Conservation (phyloP, 2,113 vertebrate genomes). For the Porphyrio hochstetteri region DNA sequence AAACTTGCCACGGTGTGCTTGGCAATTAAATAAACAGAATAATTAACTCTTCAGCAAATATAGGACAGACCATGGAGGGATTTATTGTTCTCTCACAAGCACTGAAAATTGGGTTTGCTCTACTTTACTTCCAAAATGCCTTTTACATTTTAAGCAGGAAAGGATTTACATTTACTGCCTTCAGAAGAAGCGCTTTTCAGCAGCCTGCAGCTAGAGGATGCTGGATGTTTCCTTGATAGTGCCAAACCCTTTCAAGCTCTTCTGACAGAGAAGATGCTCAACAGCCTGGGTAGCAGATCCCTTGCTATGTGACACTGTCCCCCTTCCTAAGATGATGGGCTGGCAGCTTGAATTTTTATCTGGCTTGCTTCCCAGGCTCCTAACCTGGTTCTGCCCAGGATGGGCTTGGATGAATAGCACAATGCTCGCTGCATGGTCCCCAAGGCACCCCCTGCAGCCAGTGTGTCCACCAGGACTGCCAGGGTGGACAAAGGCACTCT, state of each 20-base stretch:
- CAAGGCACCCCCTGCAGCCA: not conserved
- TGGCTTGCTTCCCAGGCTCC: constrained; percentile 1
- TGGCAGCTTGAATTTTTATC: not conserved
- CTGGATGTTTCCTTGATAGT: not conserved
- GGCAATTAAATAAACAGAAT: not conserved
- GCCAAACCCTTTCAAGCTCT: not conserved
- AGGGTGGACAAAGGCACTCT: not conserved
- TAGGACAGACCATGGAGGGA: not conserved
- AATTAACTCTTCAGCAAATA: constrained; percentile 1
- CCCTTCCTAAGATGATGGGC: not conserved
- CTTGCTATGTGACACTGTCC: not conserved
- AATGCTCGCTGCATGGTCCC: not conserved
- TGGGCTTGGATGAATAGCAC: not conserved
- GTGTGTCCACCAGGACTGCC: not conserved
- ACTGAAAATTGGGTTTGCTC: not conserved
- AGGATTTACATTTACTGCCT: not conserved
- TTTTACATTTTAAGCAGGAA: not conserved
- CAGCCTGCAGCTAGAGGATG: not conserved
- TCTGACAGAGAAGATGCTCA: not conserved
- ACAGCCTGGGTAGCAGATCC: not conserved
- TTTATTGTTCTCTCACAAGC: not conserved
- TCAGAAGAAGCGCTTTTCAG: not conserved
- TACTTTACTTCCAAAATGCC: not conserved
- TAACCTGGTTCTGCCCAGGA: not conserved
- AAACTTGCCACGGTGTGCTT: not conserved